Base-by-base conservation (phyloP, 2,888 invertebrate genomes). In the Acrobasis consociella region DNA sequence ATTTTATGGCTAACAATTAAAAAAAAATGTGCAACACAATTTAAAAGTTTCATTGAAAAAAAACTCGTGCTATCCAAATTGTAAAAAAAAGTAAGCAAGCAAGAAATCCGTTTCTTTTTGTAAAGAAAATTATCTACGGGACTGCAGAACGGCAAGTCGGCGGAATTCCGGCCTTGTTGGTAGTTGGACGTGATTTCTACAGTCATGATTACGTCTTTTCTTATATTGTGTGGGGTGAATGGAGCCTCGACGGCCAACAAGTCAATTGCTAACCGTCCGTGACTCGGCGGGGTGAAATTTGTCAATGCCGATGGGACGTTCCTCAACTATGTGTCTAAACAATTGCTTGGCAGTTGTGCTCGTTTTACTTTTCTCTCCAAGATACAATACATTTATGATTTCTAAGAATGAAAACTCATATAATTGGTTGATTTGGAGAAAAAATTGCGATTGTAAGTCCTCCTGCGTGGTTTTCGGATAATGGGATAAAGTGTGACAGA, bases 131-230 rank as follows among this genome's bases (percentile, higher is more conserved):
- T 83, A 84, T 83, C 78, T 72, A 75, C 69, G 75, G 73, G 77
- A 79, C 80, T 82, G 77, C 78, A 73, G 71, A 76, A 76, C 77
- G 75, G 83, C 71, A 78, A 78, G 53, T 73, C 78, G 78, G 78
- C 89, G 90, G 90, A 90, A 87, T 87, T 91, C 90, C 89, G 89
- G 88, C 81, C 83, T 80, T 85, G 87, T 83, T 82, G 83, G 78
- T 81, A 81, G 84, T 83, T 82, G 84, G 77, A 89, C 89, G 89
- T 89, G 89, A 88, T 88, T 89, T 83, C 80, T 84, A 79, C 73
- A 81, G 87, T 81, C 85, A 86, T 84, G 83, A 86, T 91, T 90
- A 86, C 87, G 81, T 80, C 87, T 88, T 88, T 88, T 87, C 85
- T 87, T 88, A 88, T 83, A 88, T 86, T 88, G 87, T 87, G 77